Conservation (phyloP, 2,888 invertebrate genomes). For the Zootermopsis nevadensis region DNA sequence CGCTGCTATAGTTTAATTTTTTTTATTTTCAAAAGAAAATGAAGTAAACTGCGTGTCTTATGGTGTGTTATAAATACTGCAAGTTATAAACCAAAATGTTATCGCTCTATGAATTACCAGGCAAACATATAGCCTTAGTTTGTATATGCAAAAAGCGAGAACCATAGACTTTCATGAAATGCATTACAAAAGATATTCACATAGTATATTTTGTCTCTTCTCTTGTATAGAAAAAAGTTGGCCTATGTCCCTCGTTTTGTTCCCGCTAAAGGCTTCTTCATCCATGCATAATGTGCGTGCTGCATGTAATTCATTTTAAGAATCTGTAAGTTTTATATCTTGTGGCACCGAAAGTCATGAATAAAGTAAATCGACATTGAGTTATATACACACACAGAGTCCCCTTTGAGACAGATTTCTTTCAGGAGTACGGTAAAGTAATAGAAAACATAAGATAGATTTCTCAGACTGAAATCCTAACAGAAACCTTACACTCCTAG, state of each 20-base stretch:
- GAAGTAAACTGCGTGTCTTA: too few species aligned
- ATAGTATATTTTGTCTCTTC: background rate
- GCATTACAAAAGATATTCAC: background rate
- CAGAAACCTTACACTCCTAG: too few species aligned
- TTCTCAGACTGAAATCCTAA: too few species aligned
- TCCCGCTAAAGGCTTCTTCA: background rate
- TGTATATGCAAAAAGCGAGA: too few species aligned
- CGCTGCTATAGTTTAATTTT: too few species aligned
- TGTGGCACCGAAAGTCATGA: slow-evolving; percentile 42
- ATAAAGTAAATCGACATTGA: slow-evolving; percentile 28
- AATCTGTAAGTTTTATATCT: slow-evolving; percentile 44
- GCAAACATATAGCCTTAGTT: too few species aligned
- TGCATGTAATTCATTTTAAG: slow-evolving; percentile 33
- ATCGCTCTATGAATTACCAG: too few species aligned
- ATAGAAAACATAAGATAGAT: too few species aligned
- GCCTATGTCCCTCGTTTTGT: background rate
- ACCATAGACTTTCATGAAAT: background rate
- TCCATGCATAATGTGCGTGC: slow-evolving; percentile 15
- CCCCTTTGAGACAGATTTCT: background rate
- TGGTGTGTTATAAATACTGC: too few species aligned
- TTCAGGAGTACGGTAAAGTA: too few species aligned
- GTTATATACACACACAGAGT: background rate
- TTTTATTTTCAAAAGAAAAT: too few species aligned
- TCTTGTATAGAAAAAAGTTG: background rate
- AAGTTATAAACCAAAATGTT: too few species aligned